Conservation (phyloP, 2,888 invertebrate species). For the Kryphioiulus occultus region DNA sequence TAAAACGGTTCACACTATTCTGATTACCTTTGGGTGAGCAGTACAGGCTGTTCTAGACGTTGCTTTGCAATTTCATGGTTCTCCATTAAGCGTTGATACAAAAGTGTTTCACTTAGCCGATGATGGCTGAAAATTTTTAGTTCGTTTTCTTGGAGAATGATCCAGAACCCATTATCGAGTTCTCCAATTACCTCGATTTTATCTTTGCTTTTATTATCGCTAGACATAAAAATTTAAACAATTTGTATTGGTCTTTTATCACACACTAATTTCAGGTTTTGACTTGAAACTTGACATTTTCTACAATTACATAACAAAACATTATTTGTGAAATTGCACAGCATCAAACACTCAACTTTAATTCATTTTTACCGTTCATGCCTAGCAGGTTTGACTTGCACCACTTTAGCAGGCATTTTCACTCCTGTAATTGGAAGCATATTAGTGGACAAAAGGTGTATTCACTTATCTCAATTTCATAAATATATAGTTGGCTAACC, state of each 20-base stretch:
- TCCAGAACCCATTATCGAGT: constrained; percentile 37
- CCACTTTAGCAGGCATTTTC: not conserved
- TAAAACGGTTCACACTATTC: too few relatives aligned
- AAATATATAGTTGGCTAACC: not conserved
- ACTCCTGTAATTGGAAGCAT: too few relatives aligned
- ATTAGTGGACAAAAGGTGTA: too few relatives aligned
- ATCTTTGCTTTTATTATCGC: not conserved
- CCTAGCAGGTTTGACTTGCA: not conserved
- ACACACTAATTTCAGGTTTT: not conserved
- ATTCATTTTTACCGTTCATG: not conserved
- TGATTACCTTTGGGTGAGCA: constrained; percentile 37
- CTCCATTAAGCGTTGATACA: constrained; percentile 23
- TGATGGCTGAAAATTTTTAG: constrained; percentile 27
- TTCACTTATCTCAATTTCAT: too few relatives aligned
- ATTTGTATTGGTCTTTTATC: not conserved
- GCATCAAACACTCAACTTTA: not conserved
- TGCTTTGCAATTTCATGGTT: not conserved
- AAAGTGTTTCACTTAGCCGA: not conserved
- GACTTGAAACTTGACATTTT: not conserved
- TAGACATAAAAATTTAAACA: not conserved
- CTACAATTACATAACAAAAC: not conserved
- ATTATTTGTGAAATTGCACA: not conserved
- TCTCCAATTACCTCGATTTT: not conserved
- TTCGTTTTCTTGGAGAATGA: not conserved
- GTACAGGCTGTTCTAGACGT: not conserved